phyloP scores from a whole-genome alignment of 2,888 invertebrate genomes.

The Sesia apiformis region DNA sequence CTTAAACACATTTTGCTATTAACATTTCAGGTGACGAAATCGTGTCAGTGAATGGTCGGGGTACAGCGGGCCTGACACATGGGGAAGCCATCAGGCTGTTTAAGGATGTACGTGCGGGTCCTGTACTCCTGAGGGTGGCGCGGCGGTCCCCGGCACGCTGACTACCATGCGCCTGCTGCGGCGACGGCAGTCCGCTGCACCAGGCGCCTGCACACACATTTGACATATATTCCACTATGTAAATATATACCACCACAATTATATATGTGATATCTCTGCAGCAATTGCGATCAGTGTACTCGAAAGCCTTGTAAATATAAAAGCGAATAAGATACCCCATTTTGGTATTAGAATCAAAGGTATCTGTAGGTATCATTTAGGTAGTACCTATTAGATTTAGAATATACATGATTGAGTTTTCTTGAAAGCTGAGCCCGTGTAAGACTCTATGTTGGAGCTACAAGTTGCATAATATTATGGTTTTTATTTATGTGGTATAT shows the following conservation, averaged over 20 bases:
- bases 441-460: no score
- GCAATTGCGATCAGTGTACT: not conserved
- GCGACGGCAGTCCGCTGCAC: constrained; percentile 36
- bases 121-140: constrained; percentile 83
- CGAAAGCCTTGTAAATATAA: no score
- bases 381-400: no score
- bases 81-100: constrained; percentile 86
- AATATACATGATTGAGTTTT: no score
- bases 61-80: constrained; percentile 84
- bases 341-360: no score
- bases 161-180: constrained; percentile 68
- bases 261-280: constrained; percentile 1
- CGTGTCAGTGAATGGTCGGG: constrained; percentile 85
- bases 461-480: no score
- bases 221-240: not conserved
- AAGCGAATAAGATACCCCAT: no score
- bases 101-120: constrained; percentile 84
- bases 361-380: no score
- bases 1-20: not conserved
- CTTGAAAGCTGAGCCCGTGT: no score
- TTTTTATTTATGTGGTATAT: no score
- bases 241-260: not conserved
- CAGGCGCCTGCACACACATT: constrained; percentile 34
- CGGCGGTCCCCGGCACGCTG: constrained; percentile 63
- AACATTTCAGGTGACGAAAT: constrained; percentile 82